Base-by-base conservation (phyloP, 2,113 vertebrate species). In the Nipponia nippon region DNA sequence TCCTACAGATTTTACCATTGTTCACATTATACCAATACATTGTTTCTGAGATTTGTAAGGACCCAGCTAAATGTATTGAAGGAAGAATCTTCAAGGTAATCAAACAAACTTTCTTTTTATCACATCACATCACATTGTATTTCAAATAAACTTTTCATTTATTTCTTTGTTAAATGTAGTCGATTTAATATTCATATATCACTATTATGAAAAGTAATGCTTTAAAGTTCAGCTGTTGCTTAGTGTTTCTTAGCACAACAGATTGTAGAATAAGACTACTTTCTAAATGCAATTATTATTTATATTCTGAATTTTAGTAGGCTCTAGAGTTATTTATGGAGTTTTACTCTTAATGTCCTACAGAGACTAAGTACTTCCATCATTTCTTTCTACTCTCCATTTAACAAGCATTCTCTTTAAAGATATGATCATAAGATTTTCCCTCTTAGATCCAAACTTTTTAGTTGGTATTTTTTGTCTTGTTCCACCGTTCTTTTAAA, bases 51-150 rank as follows among this genome's bases (percentile, higher is more conserved):
- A 93, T 99, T 93, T 99, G 99, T 95, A 98, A 98, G 95, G 98
- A 99, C 70, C 25, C 98, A 11, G 82, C 93, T 26, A 99, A 97
- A 96, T 98, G 97, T 53, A 90, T 99, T 82, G 98, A 98, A 97
- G 98, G 98, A 96, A 98, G 98, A 97, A 98, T 99, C 79, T 96
- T 99, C 14, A 99, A 99, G 99, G 99, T 99, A 98, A 95, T 88
- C 16, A 92, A 63, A 34, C 8, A 92, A 63, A 23, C 18, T 83
- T 96, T 83, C 19, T 73, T 47, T 46, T 42, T 67, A 25, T 88
- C 58, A 55, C 47, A 91, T 63, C 38, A 38, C 38, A 38, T 38
- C 21, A 88, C 3, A 10, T 63, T 77, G 19, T 32, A 62, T 90
- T 89, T 87, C 36, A 49, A 94, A 18, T 61, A 40, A 89, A 27